Conservation (phyloP, 2,113 vertebrate genomes). For the Riparia riparia region DNA sequence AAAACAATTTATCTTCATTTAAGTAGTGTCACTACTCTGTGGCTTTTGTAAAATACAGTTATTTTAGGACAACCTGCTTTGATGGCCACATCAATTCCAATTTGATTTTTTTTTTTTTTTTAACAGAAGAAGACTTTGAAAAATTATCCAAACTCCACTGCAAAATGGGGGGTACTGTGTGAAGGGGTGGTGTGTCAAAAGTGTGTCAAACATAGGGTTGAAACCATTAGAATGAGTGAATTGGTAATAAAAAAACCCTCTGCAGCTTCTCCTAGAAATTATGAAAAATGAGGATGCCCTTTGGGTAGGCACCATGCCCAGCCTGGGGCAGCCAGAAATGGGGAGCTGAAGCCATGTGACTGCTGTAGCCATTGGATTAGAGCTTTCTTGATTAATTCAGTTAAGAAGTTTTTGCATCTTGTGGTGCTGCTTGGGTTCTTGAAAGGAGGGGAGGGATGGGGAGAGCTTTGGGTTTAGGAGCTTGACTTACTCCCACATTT, state of each 20-base stretch:
- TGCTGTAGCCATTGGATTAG: not conserved
- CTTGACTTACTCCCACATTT: not conserved
- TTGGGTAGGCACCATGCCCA: not conserved
- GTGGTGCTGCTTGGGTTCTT: not conserved
- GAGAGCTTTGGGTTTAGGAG: not conserved
- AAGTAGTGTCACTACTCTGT: not conserved
- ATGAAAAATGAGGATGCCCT: not conserved
- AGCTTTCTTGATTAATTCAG: not conserved
- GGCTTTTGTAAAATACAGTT: not conserved
- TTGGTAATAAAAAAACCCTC: not conserved
- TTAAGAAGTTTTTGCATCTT: not conserved
- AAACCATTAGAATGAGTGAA: not conserved
- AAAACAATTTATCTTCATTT: not conserved
- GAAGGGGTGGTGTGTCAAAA: not conserved
- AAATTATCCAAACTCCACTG: not conserved
- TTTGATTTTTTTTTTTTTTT: not conserved
- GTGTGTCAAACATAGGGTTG: not conserved
- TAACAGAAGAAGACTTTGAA: not conserved
- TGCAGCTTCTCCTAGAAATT: not conserved
- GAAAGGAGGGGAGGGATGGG: not conserved
- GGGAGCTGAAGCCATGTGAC: not conserved
- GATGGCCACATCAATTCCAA: not conserved
- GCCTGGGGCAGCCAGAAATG: not conserved
- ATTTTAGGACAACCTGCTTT: not conserved
- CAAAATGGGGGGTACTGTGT: not conserved